Conservation (phyloP, 2,113 vertebrate genomes). For the Psittacara wagleri region DNA sequence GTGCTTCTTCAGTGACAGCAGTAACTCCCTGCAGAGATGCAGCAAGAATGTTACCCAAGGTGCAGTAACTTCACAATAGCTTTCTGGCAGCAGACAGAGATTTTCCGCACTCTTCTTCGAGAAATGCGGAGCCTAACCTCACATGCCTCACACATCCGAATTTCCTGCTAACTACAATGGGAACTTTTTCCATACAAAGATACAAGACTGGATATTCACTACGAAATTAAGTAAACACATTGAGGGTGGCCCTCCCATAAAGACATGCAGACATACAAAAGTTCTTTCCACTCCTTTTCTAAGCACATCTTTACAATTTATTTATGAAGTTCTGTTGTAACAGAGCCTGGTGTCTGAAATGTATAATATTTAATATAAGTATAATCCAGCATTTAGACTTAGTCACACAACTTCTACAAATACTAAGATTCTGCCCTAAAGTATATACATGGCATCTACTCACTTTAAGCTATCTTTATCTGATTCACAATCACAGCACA, state of each 20-base stretch:
- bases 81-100: neutral
- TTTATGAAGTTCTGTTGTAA: neutral
- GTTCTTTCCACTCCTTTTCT: neutral
- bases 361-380: neutral
- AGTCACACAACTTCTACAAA: neutral
- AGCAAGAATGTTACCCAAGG: neutral
- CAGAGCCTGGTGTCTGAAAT: neutral
- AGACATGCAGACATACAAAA: neutral
- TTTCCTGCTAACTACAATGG: neutral
- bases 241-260: slow-evolving; percentile 12
- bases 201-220: neutral
- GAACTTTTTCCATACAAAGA: neutral
- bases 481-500: neutral
- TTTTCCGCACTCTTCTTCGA: neutral
- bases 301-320: neutral
- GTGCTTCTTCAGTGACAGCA: neutral
- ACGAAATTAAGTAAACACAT: slow-evolving; percentile 1
- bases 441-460: neutral
- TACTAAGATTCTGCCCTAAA: neutral
- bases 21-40: neutral
- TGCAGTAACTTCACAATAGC: neutral
- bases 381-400: neutral
- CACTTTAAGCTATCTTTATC: neutral
- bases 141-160: neutral
- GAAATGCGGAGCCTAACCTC: neutral